These are phyloP conservation scores for Ganaspis brasiliensis DNA, from an alignment of 2,888 invertebrate species.

Conservation along the genomic window DNA sequence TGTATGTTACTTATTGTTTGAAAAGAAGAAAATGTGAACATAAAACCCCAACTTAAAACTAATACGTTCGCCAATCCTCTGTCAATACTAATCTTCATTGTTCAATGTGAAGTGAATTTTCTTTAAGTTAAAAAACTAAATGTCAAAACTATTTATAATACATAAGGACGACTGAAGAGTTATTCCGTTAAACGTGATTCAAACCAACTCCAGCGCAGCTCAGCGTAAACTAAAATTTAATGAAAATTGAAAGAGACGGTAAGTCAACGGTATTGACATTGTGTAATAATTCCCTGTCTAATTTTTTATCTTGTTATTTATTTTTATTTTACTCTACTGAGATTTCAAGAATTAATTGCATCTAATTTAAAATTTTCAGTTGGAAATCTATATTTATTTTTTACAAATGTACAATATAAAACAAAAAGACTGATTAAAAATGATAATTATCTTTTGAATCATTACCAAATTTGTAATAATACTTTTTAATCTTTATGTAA, in stretches of 20 bases:
- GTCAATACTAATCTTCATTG: constrained; percentile 3
- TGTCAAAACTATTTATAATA: too few species aligned
- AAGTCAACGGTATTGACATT: background rate
- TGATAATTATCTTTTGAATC: too few species aligned
- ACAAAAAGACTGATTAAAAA: too few species aligned
- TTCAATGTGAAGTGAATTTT: background rate
- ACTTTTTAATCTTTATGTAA: too few species aligned
- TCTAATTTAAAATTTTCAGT: background rate
- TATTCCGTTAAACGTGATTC: background rate
- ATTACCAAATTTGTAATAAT: too few species aligned
- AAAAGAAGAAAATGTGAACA: constrained; percentile 35
- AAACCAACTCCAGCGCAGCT: constrained; percentile 9
- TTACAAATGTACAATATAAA: too few species aligned
- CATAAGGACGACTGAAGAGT: background rate
- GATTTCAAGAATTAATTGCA: background rate
- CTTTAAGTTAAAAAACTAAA: too few species aligned
- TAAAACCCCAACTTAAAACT: constrained; percentile 32
- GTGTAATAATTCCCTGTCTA: background rate
- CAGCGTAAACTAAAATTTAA: constrained; percentile 16
- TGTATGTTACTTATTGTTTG: constrained; percentile 27
- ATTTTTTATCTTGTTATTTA: background rate
- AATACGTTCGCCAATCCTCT: background rate
- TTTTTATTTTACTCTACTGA: background rate
- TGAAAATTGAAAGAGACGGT: constrained; percentile 12
- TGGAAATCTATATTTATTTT: too few species aligned